Conservation (phyloP, 2,888 invertebrate genomes). For the Chrysina gloriosa region DNA sequence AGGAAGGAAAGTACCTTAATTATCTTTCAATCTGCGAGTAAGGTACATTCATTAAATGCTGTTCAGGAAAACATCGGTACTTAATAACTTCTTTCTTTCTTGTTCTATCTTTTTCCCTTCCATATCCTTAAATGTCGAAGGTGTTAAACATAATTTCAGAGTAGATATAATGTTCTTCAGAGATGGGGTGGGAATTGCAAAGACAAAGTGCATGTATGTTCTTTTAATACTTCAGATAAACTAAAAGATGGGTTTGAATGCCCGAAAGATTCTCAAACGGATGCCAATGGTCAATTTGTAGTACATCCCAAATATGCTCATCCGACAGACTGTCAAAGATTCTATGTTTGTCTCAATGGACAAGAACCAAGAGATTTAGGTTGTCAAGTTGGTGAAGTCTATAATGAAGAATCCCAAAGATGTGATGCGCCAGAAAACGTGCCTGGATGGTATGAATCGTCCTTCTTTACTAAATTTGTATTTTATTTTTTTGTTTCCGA, state of each 20-base stretch:
- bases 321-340: conserved; percentile 89
- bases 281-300: conserved; percentile 76
- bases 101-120: too few relatives aligned
- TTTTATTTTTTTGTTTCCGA: conserved; percentile 47
- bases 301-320: conserved; percentile 89
- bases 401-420: conserved; percentile 85
- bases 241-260: conserved; percentile 88
- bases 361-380: conserved; percentile 89
- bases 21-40: too few relatives aligned
- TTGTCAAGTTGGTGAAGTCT: conserved; percentile 89
- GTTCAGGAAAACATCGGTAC: too few relatives aligned
- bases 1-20: too few relatives aligned
- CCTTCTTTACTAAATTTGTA: conserved; percentile 25
- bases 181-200: too few relatives aligned
- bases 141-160: too few relatives aligned
- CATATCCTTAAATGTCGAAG: too few relatives aligned
- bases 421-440: conserved; percentile 94
- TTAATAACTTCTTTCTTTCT: too few relatives aligned
- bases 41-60: too few relatives aligned
- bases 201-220: too few relatives aligned
- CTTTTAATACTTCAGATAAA: conserved; percentile 71
- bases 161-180: too few relatives aligned
- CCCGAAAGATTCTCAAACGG: conserved; percentile 76
- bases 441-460: conserved; percentile 80
- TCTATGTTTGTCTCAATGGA: conserved; percentile 91